These are phyloP conservation scores for Sepioteuthis lessoniana DNA, from an alignment of 2,888 invertebrate species.

Conservation along the genomic window DNA sequence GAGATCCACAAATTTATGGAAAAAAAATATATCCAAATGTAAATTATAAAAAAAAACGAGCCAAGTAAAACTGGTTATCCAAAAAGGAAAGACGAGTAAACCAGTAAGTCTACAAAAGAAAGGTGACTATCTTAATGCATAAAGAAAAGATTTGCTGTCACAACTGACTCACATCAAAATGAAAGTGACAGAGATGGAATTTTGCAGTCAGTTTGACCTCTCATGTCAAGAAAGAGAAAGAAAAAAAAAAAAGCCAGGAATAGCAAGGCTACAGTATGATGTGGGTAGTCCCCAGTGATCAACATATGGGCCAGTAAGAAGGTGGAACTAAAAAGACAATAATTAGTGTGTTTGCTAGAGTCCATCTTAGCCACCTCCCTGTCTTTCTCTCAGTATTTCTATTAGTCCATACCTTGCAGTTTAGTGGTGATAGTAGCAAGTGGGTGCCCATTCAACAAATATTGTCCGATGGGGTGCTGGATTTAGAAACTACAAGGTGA, in stretches of 20 bases:
- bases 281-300: not conserved
- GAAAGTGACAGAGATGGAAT: not conserved
- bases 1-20: not conserved
- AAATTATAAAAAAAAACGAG: not conserved
- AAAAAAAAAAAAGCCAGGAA: not conserved
- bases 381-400: not conserved
- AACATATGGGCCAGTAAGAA: not conserved
- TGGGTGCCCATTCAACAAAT: not conserved
- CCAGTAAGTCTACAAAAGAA: not conserved
- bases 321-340: not conserved
- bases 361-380: not conserved
- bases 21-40: not conserved
- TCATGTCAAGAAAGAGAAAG: not conserved
- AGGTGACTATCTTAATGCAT: not conserved
- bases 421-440: not conserved
- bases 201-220: not conserved
- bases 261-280: not conserved
- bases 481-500: not conserved
- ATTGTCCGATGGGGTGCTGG: not conserved
- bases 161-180: not conserved
- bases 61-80: not conserved
- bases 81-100: not conserved
- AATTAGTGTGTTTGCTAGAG: slow-evolving; percentile 10
- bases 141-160: not conserved
- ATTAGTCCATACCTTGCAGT: not conserved